A percentile compares a stretch with the other conserved stretches of the same genome.
Evolutionary conservation across 2,888 invertebrate species (phyloP).

Genomic region (Tipula confusa): DNA sequence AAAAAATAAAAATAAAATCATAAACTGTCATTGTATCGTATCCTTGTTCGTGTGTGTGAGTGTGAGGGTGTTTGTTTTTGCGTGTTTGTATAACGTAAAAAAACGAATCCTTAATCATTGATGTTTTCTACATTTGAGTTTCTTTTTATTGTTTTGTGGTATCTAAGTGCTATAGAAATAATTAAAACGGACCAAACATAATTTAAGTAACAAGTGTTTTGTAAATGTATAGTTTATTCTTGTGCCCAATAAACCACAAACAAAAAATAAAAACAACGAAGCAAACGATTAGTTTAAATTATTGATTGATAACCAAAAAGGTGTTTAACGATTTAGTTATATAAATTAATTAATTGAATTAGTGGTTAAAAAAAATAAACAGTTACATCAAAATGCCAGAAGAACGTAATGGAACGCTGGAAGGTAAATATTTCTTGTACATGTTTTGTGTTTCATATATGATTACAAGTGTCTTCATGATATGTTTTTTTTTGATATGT

Average conservation of each 20-base stretch:
- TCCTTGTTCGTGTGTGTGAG: too few relatives aligned
- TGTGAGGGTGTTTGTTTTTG: not conserved
- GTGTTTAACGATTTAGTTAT: not conserved
- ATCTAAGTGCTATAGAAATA: not conserved
- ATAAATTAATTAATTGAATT: not conserved
- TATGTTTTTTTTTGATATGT: too few relatives aligned
- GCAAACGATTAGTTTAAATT: not conserved
- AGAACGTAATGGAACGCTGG: not conserved
- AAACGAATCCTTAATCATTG: not conserved
- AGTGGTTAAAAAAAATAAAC: not conserved
- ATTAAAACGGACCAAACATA: not conserved
- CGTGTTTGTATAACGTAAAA: not conserved
- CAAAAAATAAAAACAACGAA: not conserved
- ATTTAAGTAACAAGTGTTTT: conserved; percentile 17
- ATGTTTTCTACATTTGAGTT: not conserved
- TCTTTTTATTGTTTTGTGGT: not conserved
- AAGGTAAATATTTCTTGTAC: not conserved
- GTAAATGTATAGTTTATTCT: not conserved
- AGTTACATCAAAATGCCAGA: not conserved
- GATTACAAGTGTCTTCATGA: too few relatives aligned
- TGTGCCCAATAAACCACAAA: not conserved
- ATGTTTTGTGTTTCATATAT: too few relatives aligned
- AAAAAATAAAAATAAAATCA: too few relatives aligned
- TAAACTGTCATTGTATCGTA: too few relatives aligned
- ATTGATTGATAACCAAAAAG: not conserved